A percentile compares a stretch with the other conserved stretches of the same genome.
Evolutionary conservation across 2,797 vertebrate species (phyloP).

Genomic region (Otolemur crassicaudatus): DNA sequence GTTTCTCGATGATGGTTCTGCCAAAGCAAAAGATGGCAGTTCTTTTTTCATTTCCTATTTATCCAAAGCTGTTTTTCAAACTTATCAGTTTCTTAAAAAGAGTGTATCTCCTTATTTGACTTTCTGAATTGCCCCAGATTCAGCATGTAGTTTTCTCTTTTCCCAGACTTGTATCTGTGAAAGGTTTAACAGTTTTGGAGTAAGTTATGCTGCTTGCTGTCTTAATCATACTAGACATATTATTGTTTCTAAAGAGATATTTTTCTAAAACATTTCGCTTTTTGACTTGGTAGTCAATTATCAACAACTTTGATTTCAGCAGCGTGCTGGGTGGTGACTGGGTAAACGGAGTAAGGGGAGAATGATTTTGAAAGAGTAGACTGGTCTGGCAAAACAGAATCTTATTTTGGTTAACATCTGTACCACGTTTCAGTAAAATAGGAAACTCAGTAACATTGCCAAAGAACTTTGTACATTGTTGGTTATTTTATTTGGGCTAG

Average conservation of each 20-base stretch:
- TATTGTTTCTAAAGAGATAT: neutral
- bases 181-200: neutral
- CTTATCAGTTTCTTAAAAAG: neutral
- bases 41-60: neutral
- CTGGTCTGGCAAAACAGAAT: neutral
- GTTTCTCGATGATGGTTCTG: neutral
- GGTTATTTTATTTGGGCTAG: constrained; percentile 63
- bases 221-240: neutral
- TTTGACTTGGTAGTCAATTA: neutral
- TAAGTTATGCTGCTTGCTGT: neutral
- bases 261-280: neutral
- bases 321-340: neutral
- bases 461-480: constrained; percentile 38
- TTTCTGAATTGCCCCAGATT: neutral
- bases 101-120: neutral
- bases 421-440: constrained; percentile 54
- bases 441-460: neutral
- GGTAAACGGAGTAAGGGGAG: neutral
- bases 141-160: neutral
- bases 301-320: neutral
- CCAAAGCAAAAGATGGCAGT: neutral
- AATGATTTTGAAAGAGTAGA: neutral
- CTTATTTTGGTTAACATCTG: constrained; percentile 45
- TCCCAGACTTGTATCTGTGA: neutral
- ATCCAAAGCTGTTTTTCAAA: neutral